Conservation (phyloP, 1,140 invertebrate genomes). For the Rhopalosiphum maidis region DNA sequence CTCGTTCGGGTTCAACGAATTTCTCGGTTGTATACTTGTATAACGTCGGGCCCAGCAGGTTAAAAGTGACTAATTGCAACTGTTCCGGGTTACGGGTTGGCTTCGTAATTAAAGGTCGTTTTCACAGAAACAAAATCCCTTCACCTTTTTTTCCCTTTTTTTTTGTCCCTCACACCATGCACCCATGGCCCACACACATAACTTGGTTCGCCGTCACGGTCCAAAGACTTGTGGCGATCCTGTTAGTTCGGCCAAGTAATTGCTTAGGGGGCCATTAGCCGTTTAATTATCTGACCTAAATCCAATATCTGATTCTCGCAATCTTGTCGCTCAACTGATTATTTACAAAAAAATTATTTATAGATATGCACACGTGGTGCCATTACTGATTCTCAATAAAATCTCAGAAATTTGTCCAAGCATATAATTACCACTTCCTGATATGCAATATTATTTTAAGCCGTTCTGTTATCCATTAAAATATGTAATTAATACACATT, state of each 20-base stretch:
- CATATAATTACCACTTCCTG: background rate
- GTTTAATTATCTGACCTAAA: constrained; percentile 47
- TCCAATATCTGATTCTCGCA: constrained; percentile 20
- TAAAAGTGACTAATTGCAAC: constrained; percentile 54
- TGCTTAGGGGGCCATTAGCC: constrained; percentile 45
- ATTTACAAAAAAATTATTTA: background rate
- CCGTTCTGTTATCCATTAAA: background rate
- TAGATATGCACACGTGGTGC: background rate
- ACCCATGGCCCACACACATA: background rate
- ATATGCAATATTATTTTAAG: background rate
- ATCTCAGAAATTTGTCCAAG: background rate
- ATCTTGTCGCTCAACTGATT: background rate
- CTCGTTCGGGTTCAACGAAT: background rate
- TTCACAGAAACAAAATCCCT: constrained; percentile 38
- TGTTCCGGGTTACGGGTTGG: constrained; percentile 48
- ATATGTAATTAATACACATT: background rate
- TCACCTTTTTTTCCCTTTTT: constrained; percentile 35
- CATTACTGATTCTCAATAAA: background rate
- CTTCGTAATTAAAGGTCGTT: constrained; percentile 55
- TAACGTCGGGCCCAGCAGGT: constrained; percentile 40
- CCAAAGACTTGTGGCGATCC: constrained; percentile 9
- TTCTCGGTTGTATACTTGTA: background rate
- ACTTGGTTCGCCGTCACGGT: constrained; percentile 39
- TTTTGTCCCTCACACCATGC: background rate
- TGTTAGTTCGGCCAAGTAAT: constrained; percentile 46